These are phyloP conservation scores for Chaetodon trifascialis DNA, from an alignment of 2,113 vertebrate genomes.

Conservation along the genomic window DNA sequence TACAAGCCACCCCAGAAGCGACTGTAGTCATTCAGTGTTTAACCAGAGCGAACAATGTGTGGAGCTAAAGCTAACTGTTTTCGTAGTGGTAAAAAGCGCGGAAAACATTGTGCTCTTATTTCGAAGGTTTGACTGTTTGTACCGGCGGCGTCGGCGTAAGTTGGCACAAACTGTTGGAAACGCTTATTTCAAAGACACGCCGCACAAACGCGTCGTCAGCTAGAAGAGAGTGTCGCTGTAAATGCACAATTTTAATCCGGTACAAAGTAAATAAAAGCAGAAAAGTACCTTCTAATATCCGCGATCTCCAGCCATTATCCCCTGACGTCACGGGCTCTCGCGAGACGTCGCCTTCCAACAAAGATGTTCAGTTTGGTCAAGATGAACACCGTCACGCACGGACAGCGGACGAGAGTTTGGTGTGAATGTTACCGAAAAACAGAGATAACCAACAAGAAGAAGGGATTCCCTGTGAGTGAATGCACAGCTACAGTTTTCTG, in stretches of 20 bases:
- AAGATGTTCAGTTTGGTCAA: conserved; percentile 1
- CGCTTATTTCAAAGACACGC: fast-evolving
- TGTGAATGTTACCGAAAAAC: not conserved
- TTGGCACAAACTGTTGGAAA: conserved; percentile 20
- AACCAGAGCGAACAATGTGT: fast-evolving
- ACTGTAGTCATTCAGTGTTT: fast-evolving
- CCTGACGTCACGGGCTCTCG: conserved; percentile 61
- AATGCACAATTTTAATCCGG: conserved; percentile 5
- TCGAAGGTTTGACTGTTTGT: conserved; percentile 75
- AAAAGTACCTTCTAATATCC: conserved; percentile 80
- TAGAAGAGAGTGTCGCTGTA: fast-evolving
- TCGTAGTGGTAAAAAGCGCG: conserved; percentile 65
- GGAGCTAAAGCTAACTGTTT: conserved; percentile 32
- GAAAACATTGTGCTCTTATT: conserved; percentile 82
- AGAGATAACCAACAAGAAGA: not conserved
- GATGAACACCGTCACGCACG: fast-evolving
- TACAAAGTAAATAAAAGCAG: conserved; percentile 68
- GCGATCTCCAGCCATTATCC: conserved; percentile 71
- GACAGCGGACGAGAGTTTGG: not conserved
- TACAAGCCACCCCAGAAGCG: fast-evolving
- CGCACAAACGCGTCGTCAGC: not conserved
- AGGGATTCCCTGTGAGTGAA: fast-evolving
- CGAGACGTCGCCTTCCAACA: conserved; percentile 37
- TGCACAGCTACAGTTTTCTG: no score
- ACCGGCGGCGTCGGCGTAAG: conserved; percentile 60